Conservation (phyloP, 1,140 invertebrate species). For the Scaptomyza pallida region DNA sequence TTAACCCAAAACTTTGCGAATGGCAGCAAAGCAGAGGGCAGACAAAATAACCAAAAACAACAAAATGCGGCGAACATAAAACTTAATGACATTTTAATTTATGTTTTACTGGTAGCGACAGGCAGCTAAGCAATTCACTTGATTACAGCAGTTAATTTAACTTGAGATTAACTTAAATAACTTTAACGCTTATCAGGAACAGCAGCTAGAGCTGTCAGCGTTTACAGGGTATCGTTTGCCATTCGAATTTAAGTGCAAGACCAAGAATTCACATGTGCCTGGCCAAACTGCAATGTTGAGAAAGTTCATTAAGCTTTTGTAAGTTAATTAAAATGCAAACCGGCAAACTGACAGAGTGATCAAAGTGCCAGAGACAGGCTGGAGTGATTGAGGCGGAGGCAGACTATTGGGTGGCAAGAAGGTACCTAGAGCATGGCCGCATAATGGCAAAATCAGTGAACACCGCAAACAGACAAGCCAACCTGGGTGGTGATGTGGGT, state of each 20-base stretch:
- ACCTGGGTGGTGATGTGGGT: not conserved
- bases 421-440: conserved; percentile 2
- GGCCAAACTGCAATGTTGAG: not conserved
- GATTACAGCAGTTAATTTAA: not conserved
- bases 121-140: not conserved
- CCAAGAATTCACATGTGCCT: not conserved
- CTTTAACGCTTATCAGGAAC: too few relatives aligned
- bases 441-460: conserved; percentile 50
- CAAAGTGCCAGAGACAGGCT: conserved; percentile 60
- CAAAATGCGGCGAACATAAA: conserved; percentile 2
- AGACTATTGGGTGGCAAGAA: conserved; percentile 1
- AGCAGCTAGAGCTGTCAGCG: too few relatives aligned
- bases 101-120: not conserved
- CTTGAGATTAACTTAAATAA: too few relatives aligned
- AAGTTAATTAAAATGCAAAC: conserved; percentile 67
- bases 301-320: conserved; percentile 62
- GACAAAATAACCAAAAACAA: not conserved
- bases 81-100: conserved; percentile 26
- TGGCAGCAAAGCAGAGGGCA: not conserved
- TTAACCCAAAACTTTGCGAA: not conserved
- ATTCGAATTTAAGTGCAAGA: not conserved
- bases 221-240: too few relatives aligned
- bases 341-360: conserved; percentile 57
- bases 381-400: not conserved
- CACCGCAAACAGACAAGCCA: conserved; percentile 51